phyloP scores from a whole-genome alignment of 2,888 invertebrate genomes.

The Leptopterna dolabrata region DNA sequence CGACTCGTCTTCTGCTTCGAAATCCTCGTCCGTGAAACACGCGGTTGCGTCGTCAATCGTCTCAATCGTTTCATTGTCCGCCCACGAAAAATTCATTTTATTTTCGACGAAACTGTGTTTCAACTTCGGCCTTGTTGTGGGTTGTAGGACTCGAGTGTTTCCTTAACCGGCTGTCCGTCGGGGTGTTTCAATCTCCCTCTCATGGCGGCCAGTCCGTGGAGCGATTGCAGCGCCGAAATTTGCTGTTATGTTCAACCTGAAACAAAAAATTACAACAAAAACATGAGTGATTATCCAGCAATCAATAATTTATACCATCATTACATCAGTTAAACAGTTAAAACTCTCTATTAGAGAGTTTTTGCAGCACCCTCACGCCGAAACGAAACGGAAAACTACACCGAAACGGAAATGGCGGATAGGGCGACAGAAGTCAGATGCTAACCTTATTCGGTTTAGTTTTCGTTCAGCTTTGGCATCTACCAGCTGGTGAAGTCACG shows the following conservation, averaged over 20 bases:
- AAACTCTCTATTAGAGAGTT: too few species aligned
- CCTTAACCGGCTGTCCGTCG: neutral
- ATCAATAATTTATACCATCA: too few species aligned
- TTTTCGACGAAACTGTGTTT: neutral
- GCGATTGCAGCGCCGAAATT: neutral
- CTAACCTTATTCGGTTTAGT: too few species aligned
- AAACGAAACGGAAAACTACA: too few species aligned
- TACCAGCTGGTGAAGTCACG: too few species aligned
- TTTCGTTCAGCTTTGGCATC: too few species aligned
- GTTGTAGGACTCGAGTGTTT: neutral
- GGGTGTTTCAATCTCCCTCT: neutral
- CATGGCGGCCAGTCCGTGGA: neutral
- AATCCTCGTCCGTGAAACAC: neutral
- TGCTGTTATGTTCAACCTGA: neutral
- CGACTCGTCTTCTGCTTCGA: slow-evolving; percentile 38
- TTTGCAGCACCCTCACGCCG: too few species aligned
- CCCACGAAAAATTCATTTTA: neutral
- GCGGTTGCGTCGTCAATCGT: neutral
- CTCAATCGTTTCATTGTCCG: neutral
- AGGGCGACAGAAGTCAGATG: too few species aligned
- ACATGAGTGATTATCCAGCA: too few species aligned
- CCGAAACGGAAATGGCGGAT: too few species aligned
- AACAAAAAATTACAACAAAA: neutral
- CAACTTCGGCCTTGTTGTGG: neutral
- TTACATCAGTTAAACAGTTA: too few species aligned